Evolutionary conservation across 2,797 vertebrate species (phyloP), one percentile per base, ranked within the genome.

Genomic region (Cirrhinus molitorella): DNA sequence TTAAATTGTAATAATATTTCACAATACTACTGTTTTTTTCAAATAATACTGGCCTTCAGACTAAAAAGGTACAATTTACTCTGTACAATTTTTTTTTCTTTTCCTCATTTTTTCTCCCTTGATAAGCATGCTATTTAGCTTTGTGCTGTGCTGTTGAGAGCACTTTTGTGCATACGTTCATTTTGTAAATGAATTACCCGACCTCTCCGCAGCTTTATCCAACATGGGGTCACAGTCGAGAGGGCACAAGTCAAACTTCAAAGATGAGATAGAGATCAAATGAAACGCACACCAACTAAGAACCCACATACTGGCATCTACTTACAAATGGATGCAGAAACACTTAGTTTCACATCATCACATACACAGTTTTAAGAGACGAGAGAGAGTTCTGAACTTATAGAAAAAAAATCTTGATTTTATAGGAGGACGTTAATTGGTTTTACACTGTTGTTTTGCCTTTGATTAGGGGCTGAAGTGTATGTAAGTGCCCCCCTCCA

Each of bases 181-280:
- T 70, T 83, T 83, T 77, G 51, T 77, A 51, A 76, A 76, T 70
- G 72, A 77, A 70, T 76, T 68, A 77, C 74, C 19, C 13, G 4
- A 59, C 37, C 72, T 25, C 19, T 55, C 47, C 5, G 5, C 63
- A 28, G 40, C 49, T 80, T 80, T 68, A 55, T 80, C 28, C n/a
- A 78, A 78, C 40, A 47, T 10, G 12, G 43, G 53, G 66, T 83
- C 74, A 78, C 74, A 78, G 74, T 71, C 78, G 63, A 61, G 65
- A 71, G 74, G 74, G 74, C 82, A 70, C 1, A 67, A 68, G 81
- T 83, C 66, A 83, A 78, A 83, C 74, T 70, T 70, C 74, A 83
- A 78, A 78, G 74, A 71, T 31, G 49, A 37, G 66, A 70, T 77
- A 68, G 34, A 43, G 74, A 71, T 83, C 74, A 83, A 68, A 63